phyloP scores from a whole-genome alignment of 2,113 vertebrate genomes.

The Mesembrinibis cayennensis region DNA sequence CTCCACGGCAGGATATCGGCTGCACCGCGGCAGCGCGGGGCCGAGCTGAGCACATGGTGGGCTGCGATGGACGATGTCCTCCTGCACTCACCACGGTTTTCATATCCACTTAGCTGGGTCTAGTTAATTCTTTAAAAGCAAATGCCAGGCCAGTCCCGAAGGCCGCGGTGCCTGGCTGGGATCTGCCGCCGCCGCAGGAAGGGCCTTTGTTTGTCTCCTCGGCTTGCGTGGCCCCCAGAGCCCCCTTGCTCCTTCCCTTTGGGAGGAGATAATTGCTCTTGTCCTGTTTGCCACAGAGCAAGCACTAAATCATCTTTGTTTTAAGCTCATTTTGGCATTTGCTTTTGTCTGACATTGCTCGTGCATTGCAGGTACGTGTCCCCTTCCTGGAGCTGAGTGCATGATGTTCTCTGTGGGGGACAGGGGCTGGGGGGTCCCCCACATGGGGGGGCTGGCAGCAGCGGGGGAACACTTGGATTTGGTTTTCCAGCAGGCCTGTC shows the following conservation, averaged over 20 bases:
- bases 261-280: neutral
- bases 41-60: fast-evolving
- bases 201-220: neutral
- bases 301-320: neutral
- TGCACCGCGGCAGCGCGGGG: fast-evolving
- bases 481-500: neutral
- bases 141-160: neutral
- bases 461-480: neutral
- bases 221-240: neutral
- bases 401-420: neutral
- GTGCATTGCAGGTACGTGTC: too few relatives aligned
- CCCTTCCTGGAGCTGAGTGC: neutral
- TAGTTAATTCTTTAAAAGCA: neutral
- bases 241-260: neutral
- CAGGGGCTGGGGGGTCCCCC: neutral
- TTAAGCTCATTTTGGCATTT: neutral
- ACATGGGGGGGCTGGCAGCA: neutral
- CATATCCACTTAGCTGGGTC: neutral
- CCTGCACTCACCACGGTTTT: neutral
- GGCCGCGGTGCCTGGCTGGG: neutral
- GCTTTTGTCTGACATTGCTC: neutral
- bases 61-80: neutral
- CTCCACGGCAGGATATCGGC: fast-evolving
- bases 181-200: neutral
- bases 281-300: neutral